Evolutionary conservation across 2,888 invertebrate species (phyloP).

Genomic region (Pachliopta kotzebuea): DNA sequence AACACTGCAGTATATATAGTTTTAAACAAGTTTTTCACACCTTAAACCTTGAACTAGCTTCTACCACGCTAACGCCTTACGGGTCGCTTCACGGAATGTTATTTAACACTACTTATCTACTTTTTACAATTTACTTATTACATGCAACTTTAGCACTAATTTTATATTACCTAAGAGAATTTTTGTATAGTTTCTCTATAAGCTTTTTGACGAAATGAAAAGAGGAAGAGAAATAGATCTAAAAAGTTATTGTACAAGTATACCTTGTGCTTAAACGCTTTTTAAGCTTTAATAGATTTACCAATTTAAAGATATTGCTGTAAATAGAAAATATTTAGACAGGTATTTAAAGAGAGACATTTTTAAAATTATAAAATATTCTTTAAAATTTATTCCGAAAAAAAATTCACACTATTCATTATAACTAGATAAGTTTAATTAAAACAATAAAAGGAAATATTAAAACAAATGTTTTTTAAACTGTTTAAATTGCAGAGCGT

Average conservation of each 20-base stretch:
- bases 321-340: too few relatives aligned
- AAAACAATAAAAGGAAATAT: too few relatives aligned
- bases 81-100: constrained; percentile 15
- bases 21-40: constrained; percentile 19
- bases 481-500: too few relatives aligned
- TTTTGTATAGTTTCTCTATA: background rate
- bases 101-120: constrained; percentile 18
- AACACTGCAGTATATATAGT: constrained; percentile 16
- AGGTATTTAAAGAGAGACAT: too few relatives aligned
- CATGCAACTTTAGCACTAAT: background rate
- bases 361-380: too few relatives aligned
- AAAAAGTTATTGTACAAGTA: background rate
- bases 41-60: constrained; percentile 22
- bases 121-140: constrained; percentile 16
- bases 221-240: background rate
- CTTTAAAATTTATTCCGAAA: too few relatives aligned
- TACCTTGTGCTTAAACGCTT: background rate
- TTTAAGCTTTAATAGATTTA: too few relatives aligned
- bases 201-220: background rate
- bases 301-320: too few relatives aligned
- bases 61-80: constrained; percentile 18
- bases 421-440: too few relatives aligned
- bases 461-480: too few relatives aligned
- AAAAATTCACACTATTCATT: too few relatives aligned
- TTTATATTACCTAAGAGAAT: background rate